These are phyloP conservation scores for Sycophila texana DNA, from an alignment of 2,888 invertebrate genomes.

Conservation along the genomic window DNA sequence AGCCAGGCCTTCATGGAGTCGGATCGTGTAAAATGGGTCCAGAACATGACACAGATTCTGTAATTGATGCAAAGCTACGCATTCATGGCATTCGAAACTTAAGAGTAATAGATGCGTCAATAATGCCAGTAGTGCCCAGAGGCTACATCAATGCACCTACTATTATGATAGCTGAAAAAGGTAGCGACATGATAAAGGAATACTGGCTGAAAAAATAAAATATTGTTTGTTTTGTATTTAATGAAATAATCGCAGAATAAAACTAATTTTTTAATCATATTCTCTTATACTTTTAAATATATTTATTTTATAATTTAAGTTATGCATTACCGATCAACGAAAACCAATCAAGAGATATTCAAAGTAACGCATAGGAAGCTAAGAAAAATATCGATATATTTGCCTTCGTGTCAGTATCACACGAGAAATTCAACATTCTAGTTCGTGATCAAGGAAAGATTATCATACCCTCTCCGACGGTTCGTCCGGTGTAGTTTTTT, in stretches of 20 bases:
- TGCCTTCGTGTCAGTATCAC: not conserved
- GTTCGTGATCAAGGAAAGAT: slow-evolving; percentile 42
- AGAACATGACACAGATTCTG: not conserved
- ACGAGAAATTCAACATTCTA: slow-evolving; percentile 18
- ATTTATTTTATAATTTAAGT: slow-evolving; percentile 3
- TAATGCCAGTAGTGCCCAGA: slow-evolving; percentile 22
- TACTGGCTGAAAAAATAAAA: not conserved
- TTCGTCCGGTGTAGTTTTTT: slow-evolving; percentile 44
- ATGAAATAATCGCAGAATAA: not conserved
- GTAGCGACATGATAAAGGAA: slow-evolving; percentile 29
- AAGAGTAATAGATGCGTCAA: slow-evolving; percentile 30
- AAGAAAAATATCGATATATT: slow-evolving; percentile 42
- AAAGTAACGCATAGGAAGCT: slow-evolving; percentile 21
- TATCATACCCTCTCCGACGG: not conserved
- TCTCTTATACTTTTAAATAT: not conserved
- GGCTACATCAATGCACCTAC: slow-evolving; percentile 20
- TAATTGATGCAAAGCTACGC: not conserved
- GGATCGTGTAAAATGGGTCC: slow-evolving; percentile 19
- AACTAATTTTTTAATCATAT: not conserved
- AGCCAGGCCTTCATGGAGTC: slow-evolving; percentile 12
- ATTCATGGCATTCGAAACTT: slow-evolving; percentile 4
- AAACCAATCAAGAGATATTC: slow-evolving; percentile 1
- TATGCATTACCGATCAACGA: not conserved
- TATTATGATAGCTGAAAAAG: slow-evolving; percentile 22
- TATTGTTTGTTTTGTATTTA: not conserved